Evolutionary conservation across 2,113 vertebrate genomes (phyloP).

Genomic region (Upupa epops): DNA sequence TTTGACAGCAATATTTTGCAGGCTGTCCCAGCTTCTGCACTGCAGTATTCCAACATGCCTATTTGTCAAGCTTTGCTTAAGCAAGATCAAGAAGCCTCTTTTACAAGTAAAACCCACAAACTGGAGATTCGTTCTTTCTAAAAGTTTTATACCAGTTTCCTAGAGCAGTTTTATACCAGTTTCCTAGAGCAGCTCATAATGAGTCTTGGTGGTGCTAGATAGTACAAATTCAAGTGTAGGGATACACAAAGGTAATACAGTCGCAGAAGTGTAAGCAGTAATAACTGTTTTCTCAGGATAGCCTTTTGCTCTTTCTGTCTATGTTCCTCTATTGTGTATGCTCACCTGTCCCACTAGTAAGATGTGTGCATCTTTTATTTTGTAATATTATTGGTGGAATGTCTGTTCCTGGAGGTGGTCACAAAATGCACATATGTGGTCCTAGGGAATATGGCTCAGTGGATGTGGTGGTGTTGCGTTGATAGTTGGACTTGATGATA

Average conservation of each 20-base stretch:
- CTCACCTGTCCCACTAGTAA: neutral
- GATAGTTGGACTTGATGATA: too few species aligned
- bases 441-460: too few species aligned
- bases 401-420: too few species aligned
- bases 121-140: neutral
- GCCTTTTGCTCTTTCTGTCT: neutral
- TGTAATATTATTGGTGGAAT: neutral
- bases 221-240: neutral
- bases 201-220: neutral
- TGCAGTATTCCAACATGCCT: neutral
- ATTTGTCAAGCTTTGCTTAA: neutral
- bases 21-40: neutral
- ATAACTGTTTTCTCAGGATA: neutral
- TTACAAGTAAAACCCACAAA: neutral
- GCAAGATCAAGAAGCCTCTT: neutral
- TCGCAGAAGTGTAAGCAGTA: neutral
- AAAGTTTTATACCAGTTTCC: neutral
- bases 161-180: neutral
- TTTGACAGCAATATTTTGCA: neutral
- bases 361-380: neutral
- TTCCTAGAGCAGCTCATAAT: neutral
- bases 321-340: fast-evolving
- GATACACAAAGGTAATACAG: too few species aligned
- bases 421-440: too few species aligned
- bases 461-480: too few species aligned